Conservation (phyloP, 1,140 invertebrate species). For the Hyphantria cunea region DNA sequence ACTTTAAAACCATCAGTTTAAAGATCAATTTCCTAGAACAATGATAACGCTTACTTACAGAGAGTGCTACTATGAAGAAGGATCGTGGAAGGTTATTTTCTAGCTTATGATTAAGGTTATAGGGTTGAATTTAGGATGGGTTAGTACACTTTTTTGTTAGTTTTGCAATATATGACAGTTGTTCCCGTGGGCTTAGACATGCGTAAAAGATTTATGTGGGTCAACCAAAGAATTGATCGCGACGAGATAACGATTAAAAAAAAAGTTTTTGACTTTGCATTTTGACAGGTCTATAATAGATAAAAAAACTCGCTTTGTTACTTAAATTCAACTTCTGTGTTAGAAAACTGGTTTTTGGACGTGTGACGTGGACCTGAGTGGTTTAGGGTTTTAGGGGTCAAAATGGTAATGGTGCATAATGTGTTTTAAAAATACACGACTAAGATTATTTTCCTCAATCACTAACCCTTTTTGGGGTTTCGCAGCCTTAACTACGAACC, state of each 20-base stretch:
- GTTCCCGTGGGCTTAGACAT: background rate
- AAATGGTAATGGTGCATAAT: too few species aligned
- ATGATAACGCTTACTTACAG: background rate
- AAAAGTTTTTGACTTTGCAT: background rate
- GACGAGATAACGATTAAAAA: slow-evolving; percentile 11
- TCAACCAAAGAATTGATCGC: slow-evolving; percentile 27
- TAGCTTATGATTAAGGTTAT: background rate
- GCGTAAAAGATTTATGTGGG: slow-evolving; percentile 50
- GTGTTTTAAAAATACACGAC: too few species aligned
- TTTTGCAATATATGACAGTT: slow-evolving; percentile 12
- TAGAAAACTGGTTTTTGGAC: too few species aligned
- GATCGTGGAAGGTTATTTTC: background rate
- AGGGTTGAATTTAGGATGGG: background rate
- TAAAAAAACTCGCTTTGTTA: too few species aligned
- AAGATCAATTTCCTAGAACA: background rate
- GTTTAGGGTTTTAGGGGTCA: too few species aligned
- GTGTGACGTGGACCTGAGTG: too few species aligned
- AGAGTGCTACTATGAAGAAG: too few species aligned
- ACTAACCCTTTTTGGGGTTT: too few species aligned
- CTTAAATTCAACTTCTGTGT: too few species aligned
- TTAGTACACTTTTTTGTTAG: background rate
- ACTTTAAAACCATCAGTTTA: background rate
- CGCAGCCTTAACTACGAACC: too few species aligned
- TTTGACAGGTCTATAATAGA: too few species aligned
- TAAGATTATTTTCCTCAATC: too few species aligned